phyloP scores from a whole-genome alignment of 2,113 vertebrate genomes.

The Jaculus jaculus region DNA sequence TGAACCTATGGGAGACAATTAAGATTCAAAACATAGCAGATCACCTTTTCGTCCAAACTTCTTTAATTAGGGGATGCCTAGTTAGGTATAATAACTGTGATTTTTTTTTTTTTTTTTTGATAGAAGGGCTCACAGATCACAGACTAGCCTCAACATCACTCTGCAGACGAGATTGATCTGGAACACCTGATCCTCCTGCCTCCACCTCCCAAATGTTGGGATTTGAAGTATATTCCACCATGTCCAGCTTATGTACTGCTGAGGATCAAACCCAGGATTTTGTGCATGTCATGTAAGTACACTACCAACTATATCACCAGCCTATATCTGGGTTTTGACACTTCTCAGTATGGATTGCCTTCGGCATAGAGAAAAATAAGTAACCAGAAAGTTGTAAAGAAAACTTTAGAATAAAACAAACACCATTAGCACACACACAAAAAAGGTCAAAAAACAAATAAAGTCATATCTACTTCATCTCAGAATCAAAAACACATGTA shows the following conservation, averaged over 20 bases:
- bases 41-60: neutral
- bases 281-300: too few relatives aligned
- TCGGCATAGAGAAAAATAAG: neutral
- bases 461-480: neutral
- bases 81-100: neutral
- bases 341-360: neutral
- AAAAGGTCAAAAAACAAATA: neutral
- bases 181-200: too few relatives aligned
- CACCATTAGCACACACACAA: neutral
- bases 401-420: conserved; percentile 11
- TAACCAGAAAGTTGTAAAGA: neutral
- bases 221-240: too few relatives aligned
- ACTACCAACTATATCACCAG: too few relatives aligned
- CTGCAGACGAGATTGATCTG: too few relatives aligned
- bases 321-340: neutral
- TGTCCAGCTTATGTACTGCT: too few relatives aligned
- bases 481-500: neutral
- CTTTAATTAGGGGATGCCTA: neutral
- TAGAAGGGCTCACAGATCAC: too few relatives aligned
- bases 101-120: too few relatives aligned
- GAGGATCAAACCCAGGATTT: too few relatives aligned
- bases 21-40: neutral
- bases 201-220: too few relatives aligned
- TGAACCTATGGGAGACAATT: neutral
- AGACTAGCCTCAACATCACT: too few relatives aligned